Percentiles rank a stretch among this genome's conserved stretches.
These are phyloP conservation scores for Andrena bicolor DNA, from an alignment of 2,888 invertebrate genomes.

Conservation along the genomic window DNA sequence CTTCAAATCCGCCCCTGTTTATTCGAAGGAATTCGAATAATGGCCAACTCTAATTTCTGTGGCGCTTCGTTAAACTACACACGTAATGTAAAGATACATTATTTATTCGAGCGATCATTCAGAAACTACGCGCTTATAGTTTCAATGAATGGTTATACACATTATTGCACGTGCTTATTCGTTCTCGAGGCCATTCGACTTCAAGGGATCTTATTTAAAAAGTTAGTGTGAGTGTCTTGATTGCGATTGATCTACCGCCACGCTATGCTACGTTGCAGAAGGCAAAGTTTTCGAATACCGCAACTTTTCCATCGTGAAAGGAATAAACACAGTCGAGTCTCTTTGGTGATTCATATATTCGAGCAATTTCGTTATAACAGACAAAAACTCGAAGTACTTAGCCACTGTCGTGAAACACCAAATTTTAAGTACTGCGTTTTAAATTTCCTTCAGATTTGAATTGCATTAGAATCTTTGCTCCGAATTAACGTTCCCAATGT, in stretches of 20 bases:
- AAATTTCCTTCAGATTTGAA: too few relatives aligned
- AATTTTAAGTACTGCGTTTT: too few relatives aligned
- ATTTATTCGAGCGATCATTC: constrained; percentile 22
- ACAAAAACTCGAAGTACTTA: background rate
- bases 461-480: too few relatives aligned
- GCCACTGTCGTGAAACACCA: background rate
- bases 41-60: background rate
- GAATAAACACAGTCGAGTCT: background rate
- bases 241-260: background rate
- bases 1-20: too few relatives aligned
- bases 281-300: background rate
- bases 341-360: background rate
- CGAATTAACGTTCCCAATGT: too few relatives aligned
- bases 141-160: constrained; percentile 55
- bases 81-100: constrained; percentile 10
- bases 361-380: background rate
- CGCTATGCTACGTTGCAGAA: background rate
- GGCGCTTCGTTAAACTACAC: background rate
- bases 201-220: constrained; percentile 5
- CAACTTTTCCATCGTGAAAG: background rate
- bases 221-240: constrained; percentile 10
- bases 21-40: too few relatives aligned
- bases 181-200: constrained; percentile 22
- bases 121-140: constrained; percentile 8
- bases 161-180: constrained; percentile 42